Base-by-base conservation (phyloP, 1,140 invertebrate species). In the Dreissena rostriformis region DNA sequence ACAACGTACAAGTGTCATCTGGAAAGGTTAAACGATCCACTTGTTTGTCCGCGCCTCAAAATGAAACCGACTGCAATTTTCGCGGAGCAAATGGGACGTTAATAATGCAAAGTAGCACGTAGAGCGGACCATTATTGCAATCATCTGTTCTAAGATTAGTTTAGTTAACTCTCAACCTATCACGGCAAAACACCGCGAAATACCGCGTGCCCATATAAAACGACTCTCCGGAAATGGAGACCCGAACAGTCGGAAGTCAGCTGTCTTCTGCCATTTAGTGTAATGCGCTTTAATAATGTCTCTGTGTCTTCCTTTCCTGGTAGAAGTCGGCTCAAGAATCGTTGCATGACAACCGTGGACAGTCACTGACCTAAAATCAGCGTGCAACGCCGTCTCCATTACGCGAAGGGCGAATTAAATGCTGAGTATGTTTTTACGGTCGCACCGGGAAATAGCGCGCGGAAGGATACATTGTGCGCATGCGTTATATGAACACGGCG, bases 401-500 rank as follows among this genome's bases (percentile, higher is more conserved):
- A 73, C 80, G 22, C 53, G 24, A 26, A 73, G 28, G 80, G 24
- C 26, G 72, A 28, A 82, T 82, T 82, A 82, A 82, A 67, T 82
- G 80, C 80, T 82, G 80, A 72, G 80, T 82, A 82, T 82, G 75
- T 82, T 82, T 82, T 82, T 82, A 82, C 80, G 74, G 57, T 66
- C 80, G 24, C 80, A 82, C 80, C 80, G 80, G 80, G 80, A 57
- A 75, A 39, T 17, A 63, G 72, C 72, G 80, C 80, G 80, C 68
- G 80, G 63, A 57, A n/a, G 80, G 72, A 74, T 67, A 71, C 67
- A 63, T 57, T 72, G 79, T 19, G 79, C 55, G 29, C 55, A 28
- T 73, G 71, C 79, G 79, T 81, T 79, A 39, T 79, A 28, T 65
- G 53, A 66, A 53, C 77, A 26, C 24, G 17, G 17, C n/a, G 77